phyloP scores from a whole-genome alignment of 2,113 vertebrate genomes.

The Leiothrix lutea region DNA sequence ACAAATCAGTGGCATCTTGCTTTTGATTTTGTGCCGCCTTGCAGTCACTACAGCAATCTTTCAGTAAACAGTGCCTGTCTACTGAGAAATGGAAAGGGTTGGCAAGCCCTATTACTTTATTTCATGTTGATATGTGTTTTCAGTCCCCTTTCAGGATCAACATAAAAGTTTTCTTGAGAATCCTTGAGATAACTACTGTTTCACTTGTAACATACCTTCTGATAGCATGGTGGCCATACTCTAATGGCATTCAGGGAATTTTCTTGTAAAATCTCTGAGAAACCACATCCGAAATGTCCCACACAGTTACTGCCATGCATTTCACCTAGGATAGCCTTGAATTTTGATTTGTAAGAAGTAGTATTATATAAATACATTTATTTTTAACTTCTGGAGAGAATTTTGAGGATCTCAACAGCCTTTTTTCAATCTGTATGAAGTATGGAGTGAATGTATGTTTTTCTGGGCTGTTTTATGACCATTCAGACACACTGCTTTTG shows the following conservation, averaged over 20 bases:
- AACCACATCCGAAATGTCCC: not conserved
- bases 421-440: not conserved
- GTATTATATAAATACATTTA: not conserved
- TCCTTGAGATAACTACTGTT: not conserved
- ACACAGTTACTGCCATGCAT: not conserved
- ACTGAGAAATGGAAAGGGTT: not conserved
- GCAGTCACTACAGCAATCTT: not conserved
- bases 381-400: not conserved
- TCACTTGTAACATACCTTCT: not conserved
- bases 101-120: not conserved
- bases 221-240: not conserved
- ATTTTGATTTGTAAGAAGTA: not conserved
- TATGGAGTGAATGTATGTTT: not conserved
- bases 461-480: not conserved
- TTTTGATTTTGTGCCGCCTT: not conserved
- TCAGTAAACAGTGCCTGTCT: not conserved
- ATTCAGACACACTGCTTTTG: not conserved
- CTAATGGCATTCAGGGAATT: not conserved
- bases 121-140: not conserved
- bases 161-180: not conserved
- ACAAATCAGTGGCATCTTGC: not conserved
- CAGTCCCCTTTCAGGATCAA: not conserved
- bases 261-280: not conserved
- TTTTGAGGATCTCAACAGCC: not conserved
- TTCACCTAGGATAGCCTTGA: not conserved